Evolutionary conservation across 2,888 invertebrate genomes (phyloP), one percentile per base, ranked within the genome.

Genomic region (Tipula lateralis): DNA sequence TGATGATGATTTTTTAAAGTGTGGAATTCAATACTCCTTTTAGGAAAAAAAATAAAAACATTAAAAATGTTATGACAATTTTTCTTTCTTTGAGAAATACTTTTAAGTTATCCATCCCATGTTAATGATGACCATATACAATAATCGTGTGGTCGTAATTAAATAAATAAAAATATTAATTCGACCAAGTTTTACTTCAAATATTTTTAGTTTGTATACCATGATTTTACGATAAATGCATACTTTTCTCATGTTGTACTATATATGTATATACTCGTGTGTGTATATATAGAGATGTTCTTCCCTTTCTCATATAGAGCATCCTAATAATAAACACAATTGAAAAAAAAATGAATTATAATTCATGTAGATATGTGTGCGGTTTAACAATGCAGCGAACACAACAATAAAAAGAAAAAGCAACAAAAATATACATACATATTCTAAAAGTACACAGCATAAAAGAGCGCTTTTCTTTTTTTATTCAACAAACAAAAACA

Each of bases 321-420:
- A 24, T 66, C 66, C 66, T 66, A 66, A 66, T 66, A 66, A 66
- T 66, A 66, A 66, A 66, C 24, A 66, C n/a, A 66, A 66, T 66
- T 24, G 66, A 66, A 66, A 66, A n/a, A 16, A 66, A 66, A 24
- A 66, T 66, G 24, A 24, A 66, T 66, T 66, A 66, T 66, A 66
- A 66, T 66, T 66, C 66, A 66, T 66, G 66, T 66, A 66, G 66
- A 66, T 66, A 66, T 66, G 66, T 66, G 66, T 66, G 66, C 24
- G 66, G 66, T 66, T 66, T 24, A 66, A 66, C 66, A 66, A 66
- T 66, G 66, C 66, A 66, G 24, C 66, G 66, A 66, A 24, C 66
- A 66, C 66, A 50, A 50, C 44, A 50, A 66, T 24, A 66, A 66
- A 66, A 66, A 66, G 66, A 24, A 66, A 66, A 66, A 16, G 16